These are phyloP conservation scores for Heterodera filipjevi DNA, from an alignment of 2,888 invertebrate genomes.

Conservation along the genomic window DNA sequence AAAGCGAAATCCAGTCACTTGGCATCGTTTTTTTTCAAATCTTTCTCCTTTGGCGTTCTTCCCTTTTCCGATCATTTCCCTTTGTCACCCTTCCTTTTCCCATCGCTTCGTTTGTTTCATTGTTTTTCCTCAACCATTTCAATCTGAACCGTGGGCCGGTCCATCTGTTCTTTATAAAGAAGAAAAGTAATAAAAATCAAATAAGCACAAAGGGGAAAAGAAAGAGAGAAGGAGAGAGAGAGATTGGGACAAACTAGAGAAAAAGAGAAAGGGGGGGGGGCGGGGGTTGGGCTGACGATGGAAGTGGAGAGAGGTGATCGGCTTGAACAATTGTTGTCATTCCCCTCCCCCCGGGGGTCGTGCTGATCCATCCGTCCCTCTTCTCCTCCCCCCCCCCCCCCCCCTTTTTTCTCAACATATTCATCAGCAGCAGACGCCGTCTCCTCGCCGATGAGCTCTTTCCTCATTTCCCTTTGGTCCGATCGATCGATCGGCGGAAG, in stretches of 20 bases:
- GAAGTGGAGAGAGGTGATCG: background rate
- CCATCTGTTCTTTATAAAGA: background rate
- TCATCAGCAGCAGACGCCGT: background rate
- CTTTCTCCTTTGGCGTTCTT: background rate
- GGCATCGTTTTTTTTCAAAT: background rate
- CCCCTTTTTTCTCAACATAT: background rate
- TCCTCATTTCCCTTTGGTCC: background rate
- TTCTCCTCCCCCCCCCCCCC: background rate
- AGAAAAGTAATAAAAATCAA: background rate
- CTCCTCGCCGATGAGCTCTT: constrained; percentile 10
- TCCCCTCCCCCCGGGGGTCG: background rate
- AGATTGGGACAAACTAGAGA: too few species aligned
- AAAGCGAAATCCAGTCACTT: too few species aligned
- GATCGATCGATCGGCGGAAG: background rate
- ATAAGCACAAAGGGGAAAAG: background rate
- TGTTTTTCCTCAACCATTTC: background rate
- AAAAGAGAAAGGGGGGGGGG: background rate
- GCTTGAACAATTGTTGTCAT: background rate
- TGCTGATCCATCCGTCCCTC: too few species aligned
- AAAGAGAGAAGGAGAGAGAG: background rate
- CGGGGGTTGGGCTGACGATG: constrained; percentile 3
- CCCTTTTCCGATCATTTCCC: background rate
- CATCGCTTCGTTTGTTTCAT: background rate
- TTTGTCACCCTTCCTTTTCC: background rate
- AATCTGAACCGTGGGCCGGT: background rate